phyloP scores from a whole-genome alignment of 2,113 vertebrate species.

The Gobius niger region DNA sequence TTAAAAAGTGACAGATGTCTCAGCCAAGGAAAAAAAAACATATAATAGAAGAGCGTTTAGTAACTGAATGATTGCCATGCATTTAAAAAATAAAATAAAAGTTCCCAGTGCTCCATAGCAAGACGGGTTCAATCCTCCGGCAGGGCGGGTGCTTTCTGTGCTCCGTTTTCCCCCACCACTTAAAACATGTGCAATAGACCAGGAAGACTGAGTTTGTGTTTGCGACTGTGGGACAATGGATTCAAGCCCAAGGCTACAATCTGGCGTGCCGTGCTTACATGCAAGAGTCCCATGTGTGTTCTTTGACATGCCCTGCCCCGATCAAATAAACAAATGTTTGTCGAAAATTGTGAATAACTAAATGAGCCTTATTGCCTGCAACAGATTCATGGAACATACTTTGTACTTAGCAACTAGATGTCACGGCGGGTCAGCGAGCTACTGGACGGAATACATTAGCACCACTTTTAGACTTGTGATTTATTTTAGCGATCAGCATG shows the following conservation, averaged over 20 bases:
- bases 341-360: too few species aligned
- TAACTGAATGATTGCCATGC: conserved; percentile 10
- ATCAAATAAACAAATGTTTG: not conserved
- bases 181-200: too few species aligned
- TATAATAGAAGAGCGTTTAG: conserved; percentile 18
- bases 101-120: too few species aligned
- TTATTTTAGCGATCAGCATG: conserved; percentile 50
- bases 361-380: too few species aligned
- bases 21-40: conserved; percentile 20
- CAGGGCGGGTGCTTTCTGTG: too few species aligned
- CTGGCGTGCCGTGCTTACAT: too few species aligned
- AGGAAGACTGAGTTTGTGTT: not conserved
- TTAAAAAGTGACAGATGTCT: conserved; percentile 35
- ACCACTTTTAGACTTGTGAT: conserved; percentile 51
- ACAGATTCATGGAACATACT: not conserved
- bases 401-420: conserved; percentile 46
- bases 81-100: too few species aligned
- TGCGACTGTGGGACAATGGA: not conserved
- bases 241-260: too few species aligned
- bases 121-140: too few species aligned
- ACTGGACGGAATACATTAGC: conserved; percentile 55
- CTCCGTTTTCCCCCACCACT: too few species aligned
- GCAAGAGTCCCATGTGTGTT: too few species aligned
- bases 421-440: conserved; percentile 53
- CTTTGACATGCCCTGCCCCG: too few species aligned